A percentile compares a stretch with the other conserved stretches of the same genome.
Evolutionary conservation across 2,113 vertebrate genomes (phyloP).

Genomic region (Bambusicola thoracicus): DNA sequence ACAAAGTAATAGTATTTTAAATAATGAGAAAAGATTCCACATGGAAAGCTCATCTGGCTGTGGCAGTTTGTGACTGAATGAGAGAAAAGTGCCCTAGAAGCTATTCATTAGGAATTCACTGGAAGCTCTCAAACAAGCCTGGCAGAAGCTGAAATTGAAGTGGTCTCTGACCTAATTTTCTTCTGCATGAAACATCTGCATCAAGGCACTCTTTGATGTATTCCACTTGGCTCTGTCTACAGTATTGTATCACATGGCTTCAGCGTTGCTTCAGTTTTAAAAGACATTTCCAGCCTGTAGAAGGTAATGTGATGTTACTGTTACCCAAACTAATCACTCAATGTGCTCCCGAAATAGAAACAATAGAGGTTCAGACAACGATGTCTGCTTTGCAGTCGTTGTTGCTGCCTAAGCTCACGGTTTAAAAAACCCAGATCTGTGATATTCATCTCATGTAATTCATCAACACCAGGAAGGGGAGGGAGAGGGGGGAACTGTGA

Average conservation of each 20-base stretch:
- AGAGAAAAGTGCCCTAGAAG: slow-evolving; percentile 88
- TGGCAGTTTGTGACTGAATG: slow-evolving; percentile 86
- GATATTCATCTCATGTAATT: slow-evolving; percentile 77
- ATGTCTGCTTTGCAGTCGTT: slow-evolving; percentile 77
- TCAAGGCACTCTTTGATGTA: slow-evolving; percentile 89
- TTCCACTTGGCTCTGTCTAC: slow-evolving; percentile 89
- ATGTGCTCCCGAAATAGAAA: slow-evolving; percentile 84
- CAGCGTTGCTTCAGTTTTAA: slow-evolving; percentile 81
- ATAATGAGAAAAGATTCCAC: slow-evolving; percentile 83
- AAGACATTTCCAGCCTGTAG: slow-evolving; percentile 85
- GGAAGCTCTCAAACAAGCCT: slow-evolving; percentile 89
- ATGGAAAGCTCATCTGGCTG: slow-evolving; percentile 84
- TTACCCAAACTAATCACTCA: slow-evolving; percentile 87
- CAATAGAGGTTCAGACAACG: slow-evolving; percentile 83
- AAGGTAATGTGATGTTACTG: slow-evolving; percentile 86
- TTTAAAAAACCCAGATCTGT: slow-evolving; percentile 78
- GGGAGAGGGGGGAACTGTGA: slow-evolving; percentile 62
- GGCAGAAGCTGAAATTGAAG: slow-evolving; percentile 90
- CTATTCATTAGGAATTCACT: slow-evolving; percentile 90
- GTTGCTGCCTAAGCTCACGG: slow-evolving; percentile 75
- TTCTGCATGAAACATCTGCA: slow-evolving; percentile 90
- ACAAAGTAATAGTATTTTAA: slow-evolving; percentile 80
- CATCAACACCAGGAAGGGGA: slow-evolving; percentile 77
- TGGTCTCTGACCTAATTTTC: slow-evolving; percentile 91
- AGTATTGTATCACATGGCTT: slow-evolving; percentile 85